Base-by-base conservation (phyloP, 2,888 invertebrate genomes). In the Eledone cirrhosa region DNA sequence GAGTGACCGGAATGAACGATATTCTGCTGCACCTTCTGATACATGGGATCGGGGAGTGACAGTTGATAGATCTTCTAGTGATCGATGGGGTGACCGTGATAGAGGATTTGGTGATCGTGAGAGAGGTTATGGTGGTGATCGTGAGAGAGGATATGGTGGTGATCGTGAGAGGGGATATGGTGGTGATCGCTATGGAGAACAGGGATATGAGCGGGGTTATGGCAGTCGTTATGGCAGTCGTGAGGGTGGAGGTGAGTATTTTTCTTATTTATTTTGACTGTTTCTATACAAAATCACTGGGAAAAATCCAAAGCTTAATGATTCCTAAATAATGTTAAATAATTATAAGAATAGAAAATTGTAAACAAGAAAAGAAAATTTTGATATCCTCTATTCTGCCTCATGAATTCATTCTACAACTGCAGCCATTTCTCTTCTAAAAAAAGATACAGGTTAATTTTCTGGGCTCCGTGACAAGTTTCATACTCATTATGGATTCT, bases 81-180 rank as follows among this genome's bases (percentile, higher is more conserved):
- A 91, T 33, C 91, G 92, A 74, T 81, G 82, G 75, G 77, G 82
- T 47, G 77, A 81, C 22, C 77, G 80, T 31, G 41, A 78, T 86
- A 92, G 93, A 91, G 86, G 82, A 41, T 69, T 81, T 31, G 78
- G 79, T 77, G 83, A 79, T 69, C 65, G 67, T 77, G 90, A 91
- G 4, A 29, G 74, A 86, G 92, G 93, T 91, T 86, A 82, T 41
- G 72, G 83, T 48, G 83, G 81, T 53, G 78, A 77, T 59, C 80
- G 80, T 22, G 24, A 47, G 0, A 48, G 48, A 78, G 82, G 22
- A 80, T 80, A 69, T 19, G 74, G 81, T 59, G 81, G 84, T n/a
- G 75, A 67, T 3, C 78, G 82, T 69, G 77, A 80, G 47, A 75
- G 82, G 1, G 78, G 72, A 74, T 75, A 80, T 27, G 82, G 81